phyloP scores from a whole-genome alignment of 2,888 invertebrate species.

The Neoascia interrupta region DNA sequence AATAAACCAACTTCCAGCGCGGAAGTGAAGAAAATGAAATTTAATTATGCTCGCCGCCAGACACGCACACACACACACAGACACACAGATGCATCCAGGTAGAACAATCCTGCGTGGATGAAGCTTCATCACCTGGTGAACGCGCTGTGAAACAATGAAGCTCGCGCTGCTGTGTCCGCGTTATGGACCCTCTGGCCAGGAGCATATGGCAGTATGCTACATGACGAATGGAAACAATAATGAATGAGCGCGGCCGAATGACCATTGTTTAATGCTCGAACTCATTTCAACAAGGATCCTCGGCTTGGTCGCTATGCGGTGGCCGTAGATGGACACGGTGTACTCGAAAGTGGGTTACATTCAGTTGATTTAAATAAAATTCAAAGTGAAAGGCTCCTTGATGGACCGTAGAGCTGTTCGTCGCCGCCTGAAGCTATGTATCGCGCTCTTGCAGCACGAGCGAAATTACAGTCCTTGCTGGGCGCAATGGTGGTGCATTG shows the following conservation, averaged over 20 bases:
- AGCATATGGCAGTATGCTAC: conserved; percentile 40
- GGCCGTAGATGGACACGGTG: not conserved
- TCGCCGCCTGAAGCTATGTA: too few relatives aligned
- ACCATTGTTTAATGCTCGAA: conserved; percentile 61
- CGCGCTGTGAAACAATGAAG: conserved; percentile 26
- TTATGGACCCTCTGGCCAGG: conserved; percentile 16
- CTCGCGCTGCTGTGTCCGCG: not conserved
- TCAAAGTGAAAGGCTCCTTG: conserved; percentile 64
- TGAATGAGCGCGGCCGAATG: conserved; percentile 45
- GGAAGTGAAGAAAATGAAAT: conserved; percentile 60
- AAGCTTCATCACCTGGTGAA: conserved; percentile 51
- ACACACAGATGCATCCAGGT: not conserved
- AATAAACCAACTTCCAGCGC: conserved; percentile 56
- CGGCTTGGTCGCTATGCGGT: conserved; percentile 15
- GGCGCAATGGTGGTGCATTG: conserved; percentile 22
- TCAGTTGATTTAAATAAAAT: conserved; percentile 66
- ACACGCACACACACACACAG: not conserved
- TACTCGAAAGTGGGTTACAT: conserved; percentile 47
- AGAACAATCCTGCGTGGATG: not conserved
- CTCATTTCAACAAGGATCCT: conserved; percentile 63
- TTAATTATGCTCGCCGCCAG: conserved; percentile 45
- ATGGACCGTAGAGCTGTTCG: too few relatives aligned
- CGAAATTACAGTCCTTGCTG: too few relatives aligned
- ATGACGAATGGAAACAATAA: conserved; percentile 67
- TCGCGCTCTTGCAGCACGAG: too few relatives aligned